Conservation (phyloP, 1,140 invertebrate genomes). For the Heliconius hewitsoni region DNA sequence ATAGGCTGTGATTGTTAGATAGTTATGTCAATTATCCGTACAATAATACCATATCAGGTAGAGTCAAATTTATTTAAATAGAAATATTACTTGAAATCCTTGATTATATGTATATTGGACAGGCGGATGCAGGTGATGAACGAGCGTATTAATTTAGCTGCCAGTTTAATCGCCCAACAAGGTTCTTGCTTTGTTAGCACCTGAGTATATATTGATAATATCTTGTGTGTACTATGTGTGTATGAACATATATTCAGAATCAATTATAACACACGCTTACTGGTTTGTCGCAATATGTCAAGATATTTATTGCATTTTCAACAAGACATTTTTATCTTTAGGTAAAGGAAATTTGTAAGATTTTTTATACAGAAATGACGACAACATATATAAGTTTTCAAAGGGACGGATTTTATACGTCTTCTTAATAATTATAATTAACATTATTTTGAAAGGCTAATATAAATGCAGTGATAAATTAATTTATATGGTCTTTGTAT, state of each 20-base stretch:
- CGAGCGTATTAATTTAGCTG: slow-evolving; percentile 17
- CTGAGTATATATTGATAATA: background rate
- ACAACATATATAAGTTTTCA: too few species aligned
- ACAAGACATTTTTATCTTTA: too few species aligned
- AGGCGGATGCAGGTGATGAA: slow-evolving; percentile 18
- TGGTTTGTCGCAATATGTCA: too few species aligned
- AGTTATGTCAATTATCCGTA: slow-evolving; percentile 1
- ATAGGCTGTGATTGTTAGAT: background rate
- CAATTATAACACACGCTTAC: background rate
- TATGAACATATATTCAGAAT: background rate
- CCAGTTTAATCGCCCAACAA: slow-evolving; percentile 15
- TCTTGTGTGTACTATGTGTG: background rate
- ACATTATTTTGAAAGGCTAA: too few species aligned
- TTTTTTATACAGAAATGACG: too few species aligned
- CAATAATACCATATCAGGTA: background rate
- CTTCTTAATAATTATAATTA: too few species aligned
- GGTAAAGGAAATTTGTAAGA: too few species aligned
- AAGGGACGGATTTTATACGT: too few species aligned
- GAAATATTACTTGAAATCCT: slow-evolving; percentile 9
- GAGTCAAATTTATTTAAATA: background rate
- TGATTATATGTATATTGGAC: slow-evolving; percentile 6
- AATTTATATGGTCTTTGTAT: too few species aligned
- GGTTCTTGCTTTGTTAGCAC: slow-evolving; percentile 18
- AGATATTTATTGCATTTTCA: too few species aligned
- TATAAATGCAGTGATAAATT: too few species aligned